Base-by-base conservation (phyloP, 1,140 invertebrate species). In the Chelonus insularis region DNA sequence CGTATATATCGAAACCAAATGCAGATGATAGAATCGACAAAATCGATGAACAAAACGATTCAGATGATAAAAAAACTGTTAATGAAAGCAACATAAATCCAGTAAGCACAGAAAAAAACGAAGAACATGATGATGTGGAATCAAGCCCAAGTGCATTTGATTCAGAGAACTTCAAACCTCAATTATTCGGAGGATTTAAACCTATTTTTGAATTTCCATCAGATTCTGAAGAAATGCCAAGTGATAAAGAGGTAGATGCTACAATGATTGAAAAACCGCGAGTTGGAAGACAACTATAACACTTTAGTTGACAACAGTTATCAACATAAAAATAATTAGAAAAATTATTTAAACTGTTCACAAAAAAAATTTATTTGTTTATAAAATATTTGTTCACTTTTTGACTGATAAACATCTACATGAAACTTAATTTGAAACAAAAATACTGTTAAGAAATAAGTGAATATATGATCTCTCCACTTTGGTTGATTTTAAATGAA, bases 121-220 rank as follows among this genome's bases (percentile, higher is more conserved):
- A 51, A 36, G 60, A 70, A 1, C 68, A 64, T 18, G 68, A 64
- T 4, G 68, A 64, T 4, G 77, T 78, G 14, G 57, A 69, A 69
- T 82, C 62, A 1, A 76, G 73, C 23, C 62, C 76, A 60, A 65
- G 57, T 2, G 72, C 76, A 12, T 88, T 88, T 60, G 87, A 89
- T 62, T 78, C 86, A 4, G 86, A 89, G 47, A 87, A 84, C 60
- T 90, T 90, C 65, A 87, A 88, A 63, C 88, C 88, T 0, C 85
- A 89, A 64, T 68, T 89, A 4, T 86, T 87, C 60, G 86, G 87
- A 1, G 88, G 88, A 0, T 90, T 89, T 62, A 85, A 87, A 62
- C 88, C 88, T 0, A 87, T 89, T 47, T 88, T 86, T 60, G 77
- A 82, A 47, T 80, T 80, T 29, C 74, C 78, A 0, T 65, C 55